A percentile compares a stretch with the other conserved stretches of the same genome.
phyloP scores from a whole-genome alignment of 2,888 invertebrate genomes.

The Julus scanicus region DNA sequence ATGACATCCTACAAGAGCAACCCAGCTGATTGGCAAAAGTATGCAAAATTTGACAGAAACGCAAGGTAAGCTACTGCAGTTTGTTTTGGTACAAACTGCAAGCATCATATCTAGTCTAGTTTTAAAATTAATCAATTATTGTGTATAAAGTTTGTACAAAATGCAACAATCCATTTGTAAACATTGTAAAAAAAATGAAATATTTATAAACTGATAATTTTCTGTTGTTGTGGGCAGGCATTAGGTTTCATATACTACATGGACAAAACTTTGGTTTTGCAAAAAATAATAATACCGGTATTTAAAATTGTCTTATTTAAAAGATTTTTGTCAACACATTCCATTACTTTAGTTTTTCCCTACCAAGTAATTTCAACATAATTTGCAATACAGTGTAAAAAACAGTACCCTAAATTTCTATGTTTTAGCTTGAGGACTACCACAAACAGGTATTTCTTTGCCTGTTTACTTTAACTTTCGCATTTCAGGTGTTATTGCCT shows the following conservation, averaged over 20 bases:
- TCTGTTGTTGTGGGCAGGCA: too few relatives aligned
- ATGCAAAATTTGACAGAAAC: slow-evolving; percentile 92
- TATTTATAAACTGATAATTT: too few relatives aligned
- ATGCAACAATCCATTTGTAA: background rate
- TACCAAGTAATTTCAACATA: too few relatives aligned
- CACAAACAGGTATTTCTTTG: background rate
- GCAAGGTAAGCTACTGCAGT: slow-evolving; percentile 71
- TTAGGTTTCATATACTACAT: too few relatives aligned
- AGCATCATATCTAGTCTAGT: background rate
- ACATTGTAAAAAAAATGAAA: too few relatives aligned
- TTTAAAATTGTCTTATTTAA: too few relatives aligned
- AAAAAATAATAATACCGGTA: too few relatives aligned
- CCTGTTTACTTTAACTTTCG: background rate
- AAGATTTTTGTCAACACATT: too few relatives aligned
- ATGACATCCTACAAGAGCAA: slow-evolving; percentile 86
- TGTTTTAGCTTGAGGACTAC: too few relatives aligned
- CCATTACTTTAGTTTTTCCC: background rate
- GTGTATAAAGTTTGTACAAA: background rate
- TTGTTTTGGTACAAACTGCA: background rate
- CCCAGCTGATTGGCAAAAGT: slow-evolving; percentile 91
- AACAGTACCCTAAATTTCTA: too few relatives aligned
- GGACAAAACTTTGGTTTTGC: too few relatives aligned
- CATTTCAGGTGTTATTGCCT: background rate
- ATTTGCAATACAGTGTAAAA: too few relatives aligned
- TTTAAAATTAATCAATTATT: background rate